Conservation (phyloP, 2,113 vertebrate species). For the Okapia johnstoni region DNA sequence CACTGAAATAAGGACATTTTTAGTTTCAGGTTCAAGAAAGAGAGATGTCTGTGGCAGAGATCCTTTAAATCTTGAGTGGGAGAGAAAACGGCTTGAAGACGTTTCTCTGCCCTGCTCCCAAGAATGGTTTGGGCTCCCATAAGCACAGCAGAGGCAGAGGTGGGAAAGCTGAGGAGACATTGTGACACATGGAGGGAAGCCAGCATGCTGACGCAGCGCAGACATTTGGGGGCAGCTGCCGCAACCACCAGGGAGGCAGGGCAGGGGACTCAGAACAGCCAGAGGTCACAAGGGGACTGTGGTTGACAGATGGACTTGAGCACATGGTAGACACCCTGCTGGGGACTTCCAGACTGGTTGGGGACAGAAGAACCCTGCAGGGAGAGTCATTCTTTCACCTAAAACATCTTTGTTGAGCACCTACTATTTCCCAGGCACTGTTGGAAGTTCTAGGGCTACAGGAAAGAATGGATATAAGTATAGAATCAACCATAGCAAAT, state of each 20-base stretch:
- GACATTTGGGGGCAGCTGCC: neutral
- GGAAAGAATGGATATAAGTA: neutral
- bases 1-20: neutral
- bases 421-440: neutral
- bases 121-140: neutral
- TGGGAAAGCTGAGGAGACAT: neutral
- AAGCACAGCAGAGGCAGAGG: neutral
- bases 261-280: neutral
- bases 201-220: neutral
- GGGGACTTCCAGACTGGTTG: constrained; percentile 50
- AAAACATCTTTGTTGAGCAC: neutral
- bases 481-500: neutral
- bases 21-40: neutral
- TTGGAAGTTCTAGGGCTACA: neutral
- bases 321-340: constrained; percentile 17
- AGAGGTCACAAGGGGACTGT: constrained; percentile 35
- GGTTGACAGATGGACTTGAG: neutral
- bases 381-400: neutral
- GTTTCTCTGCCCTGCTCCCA: neutral
- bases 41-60: neutral
- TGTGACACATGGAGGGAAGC: neutral
- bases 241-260: neutral
- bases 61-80: neutral
- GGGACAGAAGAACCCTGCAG: neutral
- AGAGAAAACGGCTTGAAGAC: neutral